Base-by-base conservation (phyloP, 1,140 invertebrate species). In the Spodoptera litura region DNA sequence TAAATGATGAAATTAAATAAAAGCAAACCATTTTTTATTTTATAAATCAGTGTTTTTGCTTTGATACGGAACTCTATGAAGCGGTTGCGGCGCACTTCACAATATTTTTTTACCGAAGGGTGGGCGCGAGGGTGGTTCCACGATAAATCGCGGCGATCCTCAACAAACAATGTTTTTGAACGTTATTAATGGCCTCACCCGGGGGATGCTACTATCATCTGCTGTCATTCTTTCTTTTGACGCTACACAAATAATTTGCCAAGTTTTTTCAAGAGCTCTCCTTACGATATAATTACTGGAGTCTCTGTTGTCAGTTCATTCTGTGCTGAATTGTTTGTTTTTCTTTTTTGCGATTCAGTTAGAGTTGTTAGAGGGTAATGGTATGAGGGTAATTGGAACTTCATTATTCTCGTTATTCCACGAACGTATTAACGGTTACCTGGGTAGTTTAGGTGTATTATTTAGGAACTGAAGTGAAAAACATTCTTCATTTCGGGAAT, bases 91-190 rank as follows among this genome's bases (percentile, higher is more conserved):
- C 49, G 27, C 51, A 56, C 62, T 77, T 66, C n/a, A 27, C 59
- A 56, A 72, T 25, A 49, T 66, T 77, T 77, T 76, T 77, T 68
- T 56, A 38, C 25, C 20, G 61, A 51, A 55, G 53, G 51, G 62
- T 56, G 78, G 68, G 62, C 9, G 59, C 49, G 74, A 61, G 74
- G 51, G 70, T 58, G 68, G 81, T 38, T 58, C 70, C 80, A 87
- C 87, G 83, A 90, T 92, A 92, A 91, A 90, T 90, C 88, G 88
- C 83, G 83, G 84, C 81, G 86, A 87, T 89, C 87, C 90, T 92
- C 81, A 73, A 81, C 90, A 91, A 91, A 91, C 88, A 91, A 88
- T 91, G 90, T 90, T 90, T 90, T 88, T 91, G 91, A 93, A 84
- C 86, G 84, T 85, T 91, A 93, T 91, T 93, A 91, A 91, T 91